Evolutionary conservation across 2,113 vertebrate species (phyloP), one percentile per base, ranked within the genome.

Genomic region (Scophthalmus maximus): DNA sequence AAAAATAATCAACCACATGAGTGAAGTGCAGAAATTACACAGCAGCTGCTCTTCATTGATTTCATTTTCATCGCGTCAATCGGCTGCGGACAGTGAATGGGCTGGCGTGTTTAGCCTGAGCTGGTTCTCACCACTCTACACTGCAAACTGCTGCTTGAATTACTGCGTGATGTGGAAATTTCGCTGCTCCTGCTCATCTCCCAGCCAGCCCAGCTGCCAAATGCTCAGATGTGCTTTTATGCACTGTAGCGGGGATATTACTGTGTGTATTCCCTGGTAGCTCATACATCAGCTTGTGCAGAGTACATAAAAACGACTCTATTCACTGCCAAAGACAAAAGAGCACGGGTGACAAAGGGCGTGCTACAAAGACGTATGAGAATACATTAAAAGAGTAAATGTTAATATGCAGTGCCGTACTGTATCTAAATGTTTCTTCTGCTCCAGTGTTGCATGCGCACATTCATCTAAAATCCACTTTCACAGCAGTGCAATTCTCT

Each of bases 151-250:
- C 70, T 34, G 58, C 68, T 58, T 82, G 75, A 84, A 64, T 78
- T 82, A 85, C 59, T 63, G 62, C 53, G n/a, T 12, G 11, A 73
- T 61, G 63, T 73, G 68, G 76, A 83, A 79, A 65, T 72, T 82
- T 59, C 79, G 71, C 70, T 73, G 81, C 67, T 79, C 62, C 42
- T 70, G 83, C 73, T 85, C 68, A 68, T 82, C 70, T 56, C 42
- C 57, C 53, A 55, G 53, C 40, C 42, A 51, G 67, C 42, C 49
- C 53, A 34, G 66, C 77, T 73, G 68, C 73, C 73, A 70, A 79
- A 82, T 73, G 69, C 60, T 87, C 73, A 78, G 78, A 82, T 68
- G 66, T 78, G 70, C 63, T 85, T 85, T 88, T 78, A 85, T 76
- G 78, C 76, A 58, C 70, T 82, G 72, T 68, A 32, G 72, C 30